Conservation (phyloP, 2,797 vertebrate species). For the Ptychadena robeensis region DNA sequence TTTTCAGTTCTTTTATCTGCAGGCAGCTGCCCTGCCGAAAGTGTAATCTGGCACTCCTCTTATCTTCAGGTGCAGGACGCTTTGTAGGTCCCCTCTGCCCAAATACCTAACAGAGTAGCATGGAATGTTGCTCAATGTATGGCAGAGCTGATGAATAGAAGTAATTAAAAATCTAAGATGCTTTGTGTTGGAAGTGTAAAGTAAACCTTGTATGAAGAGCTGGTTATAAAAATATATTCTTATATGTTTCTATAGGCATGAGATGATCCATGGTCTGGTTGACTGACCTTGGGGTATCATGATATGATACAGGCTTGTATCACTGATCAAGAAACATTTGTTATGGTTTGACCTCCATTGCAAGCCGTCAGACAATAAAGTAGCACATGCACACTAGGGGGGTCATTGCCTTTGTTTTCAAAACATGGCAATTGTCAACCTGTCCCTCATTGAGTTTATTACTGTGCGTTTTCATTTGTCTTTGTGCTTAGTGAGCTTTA, state of each 20-base stretch:
- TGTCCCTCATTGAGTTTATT: not conserved
- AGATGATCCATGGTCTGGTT: not conserved
- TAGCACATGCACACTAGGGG: too few species aligned
- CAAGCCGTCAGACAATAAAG: too few species aligned
- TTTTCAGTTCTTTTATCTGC: conserved; percentile 40
- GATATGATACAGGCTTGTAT: not conserved
- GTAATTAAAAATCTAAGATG: not conserved
- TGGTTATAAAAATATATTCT: not conserved
- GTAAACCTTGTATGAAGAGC: not conserved
- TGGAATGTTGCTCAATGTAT: not conserved
- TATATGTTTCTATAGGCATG: not conserved
- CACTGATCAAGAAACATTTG: not conserved
- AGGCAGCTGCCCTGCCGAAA: conserved; percentile 21
- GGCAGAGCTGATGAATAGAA: not conserved
- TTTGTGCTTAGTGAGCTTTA: too few species aligned
- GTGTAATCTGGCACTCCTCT: conserved; percentile 15
- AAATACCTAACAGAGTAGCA: not conserved
- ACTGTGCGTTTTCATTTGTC: too few species aligned
- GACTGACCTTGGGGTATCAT: not conserved
- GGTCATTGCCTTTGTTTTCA: not conserved
- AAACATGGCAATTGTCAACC: not conserved
- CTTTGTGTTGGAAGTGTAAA: not conserved
- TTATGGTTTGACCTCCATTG: too few species aligned
- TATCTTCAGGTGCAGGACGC: conserved; percentile 11
- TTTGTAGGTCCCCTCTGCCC: not conserved